Base-by-base conservation (phyloP, 2,113 vertebrate genomes). In the Sceloporus tristichus region DNA sequence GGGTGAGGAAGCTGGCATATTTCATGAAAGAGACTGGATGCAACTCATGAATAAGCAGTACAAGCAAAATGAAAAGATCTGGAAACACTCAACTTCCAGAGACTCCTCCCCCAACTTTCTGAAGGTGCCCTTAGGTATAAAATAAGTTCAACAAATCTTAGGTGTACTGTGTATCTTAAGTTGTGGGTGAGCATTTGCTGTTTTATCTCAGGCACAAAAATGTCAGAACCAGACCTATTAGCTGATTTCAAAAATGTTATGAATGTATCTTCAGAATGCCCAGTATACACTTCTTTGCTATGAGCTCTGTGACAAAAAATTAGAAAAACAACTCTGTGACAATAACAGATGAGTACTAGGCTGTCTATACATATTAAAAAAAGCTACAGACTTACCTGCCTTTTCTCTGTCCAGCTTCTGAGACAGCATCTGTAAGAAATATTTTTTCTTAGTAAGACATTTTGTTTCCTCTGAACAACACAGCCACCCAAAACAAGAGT, bases 341-440 rank as follows among this genome's bases (percentile, higher is more conserved):
- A 86, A 70, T 38, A 89, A 79, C 29, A 54, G 14, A 65, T 2
- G 90, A 81, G 54, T 84, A 83, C 92, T 71, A 29, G n/a, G 13
- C 71, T 48, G 48, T 48, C 48, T 34, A n/a, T 73, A 38, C 40
- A 77, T 21, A 42, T 42, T 42, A 9, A 23, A 23, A 25, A 77
- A 21, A 25, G 9, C 14, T 19, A 78, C 18, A 40, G 38, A 91
- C 97, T 96, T 98, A 99, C 98, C 98, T 96, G 97, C 94, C 86
- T 93, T 94, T 92, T 96, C 94, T 82, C 92, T 95, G 92, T 90
- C 96, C 93, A 88, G 92, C 90, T 96, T 97, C 87, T 96, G 96
- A 93, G 95, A 96, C 89, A 93, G 88, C 62, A 97, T 96, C 98
- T 99, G 88, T 11, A 95, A 96, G 85, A 96, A 89, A 96, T 74